These are phyloP conservation scores for Mormyrus hasselquistii DNA, from an alignment of 2,797 vertebrate genomes.

Conservation along the genomic window DNA sequence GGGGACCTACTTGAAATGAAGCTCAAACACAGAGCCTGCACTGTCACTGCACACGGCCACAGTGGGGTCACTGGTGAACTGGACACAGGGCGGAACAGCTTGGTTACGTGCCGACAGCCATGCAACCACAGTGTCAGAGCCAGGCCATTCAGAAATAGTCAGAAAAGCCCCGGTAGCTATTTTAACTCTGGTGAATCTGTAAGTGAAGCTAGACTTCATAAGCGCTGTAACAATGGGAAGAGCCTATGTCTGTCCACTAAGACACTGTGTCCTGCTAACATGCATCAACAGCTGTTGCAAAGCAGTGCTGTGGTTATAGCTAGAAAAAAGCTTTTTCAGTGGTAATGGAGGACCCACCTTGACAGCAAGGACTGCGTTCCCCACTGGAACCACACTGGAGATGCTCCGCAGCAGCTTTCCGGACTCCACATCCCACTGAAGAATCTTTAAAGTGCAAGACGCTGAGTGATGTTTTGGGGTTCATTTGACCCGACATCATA, in stretches of 20 bases:
- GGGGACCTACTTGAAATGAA: constrained; percentile 25
- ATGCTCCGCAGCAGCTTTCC: constrained; percentile 26
- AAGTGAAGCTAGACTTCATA: not conserved
- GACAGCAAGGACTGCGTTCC: constrained; percentile 15
- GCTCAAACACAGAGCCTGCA: constrained; percentile 23
- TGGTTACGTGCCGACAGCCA: not conserved
- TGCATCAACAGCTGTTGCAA: not conserved
- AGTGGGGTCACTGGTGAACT: constrained; percentile 26
- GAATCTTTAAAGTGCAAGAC: constrained; percentile 14
- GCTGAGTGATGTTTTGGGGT: not conserved
- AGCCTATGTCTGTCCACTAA: not conserved
- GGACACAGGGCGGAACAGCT: not conserved
- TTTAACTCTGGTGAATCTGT: not conserved
- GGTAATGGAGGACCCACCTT: constrained; percentile 14
- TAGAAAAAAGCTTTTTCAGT: not conserved
- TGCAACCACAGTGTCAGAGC: not conserved
- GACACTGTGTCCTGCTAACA: not conserved
- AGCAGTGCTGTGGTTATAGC: not conserved
- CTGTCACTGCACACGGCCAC: constrained; percentile 28
- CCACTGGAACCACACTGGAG: constrained; percentile 16
- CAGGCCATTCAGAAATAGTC: not conserved
- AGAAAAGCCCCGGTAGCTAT: not conserved
- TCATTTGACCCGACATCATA: not conserved
- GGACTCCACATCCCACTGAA: constrained; percentile 24
- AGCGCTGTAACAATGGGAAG: not conserved